phyloP scores from a whole-genome alignment of 2,113 vertebrate genomes.

The Laterallus jamaicensis region DNA sequence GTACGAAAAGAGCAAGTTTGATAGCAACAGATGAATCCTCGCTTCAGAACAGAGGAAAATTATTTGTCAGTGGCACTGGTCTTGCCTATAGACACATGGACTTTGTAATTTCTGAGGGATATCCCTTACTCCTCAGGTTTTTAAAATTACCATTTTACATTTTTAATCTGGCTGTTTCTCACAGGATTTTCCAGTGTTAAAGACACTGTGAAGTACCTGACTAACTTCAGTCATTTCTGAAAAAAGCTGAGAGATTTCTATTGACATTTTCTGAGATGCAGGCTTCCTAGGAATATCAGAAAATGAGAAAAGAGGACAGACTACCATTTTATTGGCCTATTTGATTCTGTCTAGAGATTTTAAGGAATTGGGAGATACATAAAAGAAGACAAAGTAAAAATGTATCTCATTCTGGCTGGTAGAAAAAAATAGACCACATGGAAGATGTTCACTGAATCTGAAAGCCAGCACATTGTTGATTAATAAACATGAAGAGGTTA shows the following conservation, averaged over 20 bases:
- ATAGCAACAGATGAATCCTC: background rate
- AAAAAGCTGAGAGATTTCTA: background rate
- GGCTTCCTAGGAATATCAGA: background rate
- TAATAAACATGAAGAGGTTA: background rate
- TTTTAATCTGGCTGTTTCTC: background rate
- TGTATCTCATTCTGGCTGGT: background rate
- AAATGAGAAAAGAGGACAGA: accelerated
- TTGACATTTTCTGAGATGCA: background rate
- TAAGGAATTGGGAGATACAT: accelerated
- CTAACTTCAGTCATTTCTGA: background rate
- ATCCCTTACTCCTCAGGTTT: background rate
- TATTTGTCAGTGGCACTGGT: background rate
- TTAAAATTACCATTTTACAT: accelerated
- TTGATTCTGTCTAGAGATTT: background rate
- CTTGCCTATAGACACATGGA: background rate
- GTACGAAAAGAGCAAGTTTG: background rate
- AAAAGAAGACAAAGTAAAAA: background rate
- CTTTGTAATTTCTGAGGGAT: background rate
- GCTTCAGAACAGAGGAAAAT: background rate
- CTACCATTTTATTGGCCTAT: background rate
- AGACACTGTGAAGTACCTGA: background rate
- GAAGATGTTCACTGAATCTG: background rate
- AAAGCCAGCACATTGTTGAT: background rate
- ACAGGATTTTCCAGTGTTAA: background rate
- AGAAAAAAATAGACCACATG: background rate